Base-by-base conservation (phyloP, 2,888 invertebrate species). In the Hypomecis punctinalis region DNA sequence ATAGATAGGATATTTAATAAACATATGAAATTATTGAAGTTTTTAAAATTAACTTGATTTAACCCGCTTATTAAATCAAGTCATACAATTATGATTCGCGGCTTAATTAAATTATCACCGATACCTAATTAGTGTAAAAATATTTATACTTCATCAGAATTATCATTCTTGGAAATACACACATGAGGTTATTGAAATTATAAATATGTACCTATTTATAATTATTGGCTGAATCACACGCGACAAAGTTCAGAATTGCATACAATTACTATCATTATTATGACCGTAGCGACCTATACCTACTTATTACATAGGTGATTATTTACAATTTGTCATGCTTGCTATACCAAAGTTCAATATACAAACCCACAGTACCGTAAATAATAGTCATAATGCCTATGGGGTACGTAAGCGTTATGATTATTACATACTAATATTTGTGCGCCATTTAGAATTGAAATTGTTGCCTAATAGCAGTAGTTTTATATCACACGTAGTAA, bases 301-400 rank as follows among this genome's bases (percentile, higher is more conserved):
- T 10, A 1, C 5, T 6, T 10, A 1, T 36, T 6, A 46, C 23
- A 46, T 35, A 33, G 39, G 23, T 6, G 13, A n/a, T 51, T 5
- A 59, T 59, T 59, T 49, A 8, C 49, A 37, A 52, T 59, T 59
- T 23, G 51, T 59, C 51, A 52, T 52, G 43, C 51, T 2, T 52
- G 9, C 33, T 23, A 23, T 42, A 33, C 11, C 39, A 33, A 45
- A 51, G 58, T 42, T 51, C 36, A 58, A 58, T 37, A 36, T 51
- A 23, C n/a, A 52, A 51, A 23, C 9, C 2, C 9, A 10, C 56
- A 13, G 35, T 48, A 35, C 33, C 39, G 23, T 36, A 6, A n/a
- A 39, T 36, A 6, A n/a, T 57, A 11, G 33, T 40, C 36, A 33
- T 39, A 10, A 55, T 40, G 39, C 39, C 8, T 35, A 33, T 6